phyloP scores from a whole-genome alignment of 2,797 vertebrate genomes.

The Arctocebus calabarensis region DNA sequence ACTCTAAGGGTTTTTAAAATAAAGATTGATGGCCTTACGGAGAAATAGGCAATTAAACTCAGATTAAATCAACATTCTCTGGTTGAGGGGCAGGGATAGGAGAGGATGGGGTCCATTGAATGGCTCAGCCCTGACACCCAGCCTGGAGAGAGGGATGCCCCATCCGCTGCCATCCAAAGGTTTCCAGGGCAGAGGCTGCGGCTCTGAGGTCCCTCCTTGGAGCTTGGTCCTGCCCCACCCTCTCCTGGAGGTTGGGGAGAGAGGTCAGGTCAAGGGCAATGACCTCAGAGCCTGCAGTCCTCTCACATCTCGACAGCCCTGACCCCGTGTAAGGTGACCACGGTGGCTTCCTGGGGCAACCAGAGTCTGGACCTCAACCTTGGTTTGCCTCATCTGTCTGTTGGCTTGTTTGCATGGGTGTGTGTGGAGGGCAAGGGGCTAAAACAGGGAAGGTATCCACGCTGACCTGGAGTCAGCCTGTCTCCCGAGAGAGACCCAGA shows the following conservation, averaged over 20 bases:
- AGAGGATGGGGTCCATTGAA: background rate
- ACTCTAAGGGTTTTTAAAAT: background rate
- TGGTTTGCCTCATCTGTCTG: rapidly evolving
- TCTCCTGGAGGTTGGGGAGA: background rate
- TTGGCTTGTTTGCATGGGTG: background rate
- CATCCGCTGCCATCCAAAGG: background rate
- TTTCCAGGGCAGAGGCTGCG: background rate
- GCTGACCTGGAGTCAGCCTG: background rate
- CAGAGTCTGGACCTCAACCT: background rate
- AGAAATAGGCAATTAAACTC: background rate
- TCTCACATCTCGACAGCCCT: background rate
- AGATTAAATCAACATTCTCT: too few species aligned
- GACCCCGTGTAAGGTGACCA: background rate
- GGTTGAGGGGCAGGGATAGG: background rate
- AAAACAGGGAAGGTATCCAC: background rate
- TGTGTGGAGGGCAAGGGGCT: background rate
- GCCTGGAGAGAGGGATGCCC: background rate
- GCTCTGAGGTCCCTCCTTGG: background rate
- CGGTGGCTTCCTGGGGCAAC: background rate
- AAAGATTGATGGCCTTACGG: too few species aligned
- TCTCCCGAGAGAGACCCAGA: background rate
- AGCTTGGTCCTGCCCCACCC: background rate
- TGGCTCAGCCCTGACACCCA: background rate
- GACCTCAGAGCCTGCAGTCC: background rate
- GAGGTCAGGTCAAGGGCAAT: background rate